Percentiles rank a stretch among this genome's conserved stretches.
Evolutionary conservation across 2,888 invertebrate species (phyloP).

Genomic region (Lasioglossum vierecki): DNA sequence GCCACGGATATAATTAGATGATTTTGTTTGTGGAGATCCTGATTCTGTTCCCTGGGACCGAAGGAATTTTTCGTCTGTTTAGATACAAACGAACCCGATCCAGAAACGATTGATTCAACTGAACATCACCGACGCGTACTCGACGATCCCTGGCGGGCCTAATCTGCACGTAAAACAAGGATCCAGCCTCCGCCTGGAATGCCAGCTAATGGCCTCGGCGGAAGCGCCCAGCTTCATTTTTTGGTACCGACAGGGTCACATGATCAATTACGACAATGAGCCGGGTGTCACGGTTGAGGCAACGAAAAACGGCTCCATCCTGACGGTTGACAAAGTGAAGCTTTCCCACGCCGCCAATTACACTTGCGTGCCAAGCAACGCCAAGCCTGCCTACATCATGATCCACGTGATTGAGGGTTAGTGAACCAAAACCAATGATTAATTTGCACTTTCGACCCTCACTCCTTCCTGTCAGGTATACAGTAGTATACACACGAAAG

Average conservation of each 20-base stretch:
- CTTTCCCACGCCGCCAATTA: slow-evolving; percentile 83
- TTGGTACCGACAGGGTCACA: slow-evolving; percentile 93
- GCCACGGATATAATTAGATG: too few species aligned
- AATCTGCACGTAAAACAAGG: slow-evolving; percentile 90
- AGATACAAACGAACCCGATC: slow-evolving; percentile 72
- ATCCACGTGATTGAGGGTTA: slow-evolving; percentile 77
- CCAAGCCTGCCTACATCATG: slow-evolving; percentile 72
- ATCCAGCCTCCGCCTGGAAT: slow-evolving; percentile 89
- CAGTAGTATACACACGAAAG: too few species aligned
- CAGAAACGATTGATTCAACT: slow-evolving; percentile 70
- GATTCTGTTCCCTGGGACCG: background rate
- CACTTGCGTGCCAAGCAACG: slow-evolving; percentile 76
- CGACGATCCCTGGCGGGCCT: slow-evolving; percentile 89
- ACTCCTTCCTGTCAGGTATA: too few species aligned
- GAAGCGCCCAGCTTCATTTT: slow-evolving; percentile 90
- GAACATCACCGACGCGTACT: slow-evolving; percentile 87
- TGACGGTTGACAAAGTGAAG: slow-evolving; percentile 78
- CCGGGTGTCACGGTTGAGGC: slow-evolving; percentile 85
- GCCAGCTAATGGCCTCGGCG: slow-evolving; percentile 88
- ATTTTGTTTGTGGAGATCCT: too few species aligned
- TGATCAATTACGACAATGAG: slow-evolving; percentile 92
- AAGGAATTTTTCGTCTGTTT: slow-evolving; percentile 1
- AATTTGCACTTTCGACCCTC: background rate
- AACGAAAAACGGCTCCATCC: slow-evolving; percentile 78
- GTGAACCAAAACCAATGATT: background rate